Base-by-base conservation (phyloP, 2,113 vertebrate genomes). In the Lota lota region DNA sequence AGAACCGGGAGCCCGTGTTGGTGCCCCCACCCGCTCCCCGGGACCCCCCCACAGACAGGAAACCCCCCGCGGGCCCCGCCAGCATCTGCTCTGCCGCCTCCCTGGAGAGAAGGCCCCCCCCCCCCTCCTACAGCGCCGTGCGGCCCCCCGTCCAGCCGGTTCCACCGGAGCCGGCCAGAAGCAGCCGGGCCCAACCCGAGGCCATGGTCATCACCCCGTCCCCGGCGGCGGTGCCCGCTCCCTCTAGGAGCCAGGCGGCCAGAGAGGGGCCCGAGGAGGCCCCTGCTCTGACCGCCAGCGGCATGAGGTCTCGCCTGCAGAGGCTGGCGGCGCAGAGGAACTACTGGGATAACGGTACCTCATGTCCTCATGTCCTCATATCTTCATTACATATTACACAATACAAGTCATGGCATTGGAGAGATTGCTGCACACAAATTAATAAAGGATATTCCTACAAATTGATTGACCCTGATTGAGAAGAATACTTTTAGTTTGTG, bases 261-360 rank as follows among this genome's bases (percentile, higher is more conserved):
- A 77, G 51, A 51, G 90, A 88, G 40, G 61, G 70, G 10, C 65
- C 4, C 18, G 22, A 62, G 0, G 80, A 79, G 14, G n/a, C 73
- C 19, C 77, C 82, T 33, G 53, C 67, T 22, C 79, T 88, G 62
- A 28, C 78, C 17, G 50, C 79, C 3, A 15, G 71, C 0, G 79
- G 63, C 63, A 86, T 99, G 76, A 98, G 87, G 77, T 92, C 92
- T 1, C 95, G 95, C 4, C 92, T 99, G 73, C 95, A 97, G 79
- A 95, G 71, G 65, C 68, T 99, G 64, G 96, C 93, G 18, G 90
- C 93, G 12, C 94, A 97, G 77, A 92, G 95, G 10, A 92, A 93
- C 40, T 87, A 76, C 68, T 98, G 96, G 97, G 97, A 97, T 53
- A 85, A 86, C 0, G 92, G 94, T 90, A 79, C 40, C 40, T 47